Evolutionary conservation across 2,113 vertebrate species (phyloP), one percentile per base, ranked within the genome.

Genomic region (Jaculus jaculus): DNA sequence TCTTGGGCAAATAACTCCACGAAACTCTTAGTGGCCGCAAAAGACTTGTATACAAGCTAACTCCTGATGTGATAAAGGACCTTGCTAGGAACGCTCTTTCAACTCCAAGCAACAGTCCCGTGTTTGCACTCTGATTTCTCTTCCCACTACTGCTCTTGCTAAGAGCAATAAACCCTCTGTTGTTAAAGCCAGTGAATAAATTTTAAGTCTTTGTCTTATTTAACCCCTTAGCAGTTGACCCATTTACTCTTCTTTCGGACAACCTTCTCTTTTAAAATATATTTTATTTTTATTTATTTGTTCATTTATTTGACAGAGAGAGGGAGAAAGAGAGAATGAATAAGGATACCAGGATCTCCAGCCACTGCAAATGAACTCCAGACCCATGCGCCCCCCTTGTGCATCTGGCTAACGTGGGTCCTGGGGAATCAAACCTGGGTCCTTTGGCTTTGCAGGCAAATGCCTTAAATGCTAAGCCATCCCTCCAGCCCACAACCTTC

Each of bases 181-280:
- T 89, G 79, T 71, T 78, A 54, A 54, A 90, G 34, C 18, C 58
- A 37, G 21, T 84, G 47, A 54, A 10, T 65, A 54, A 47, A 58
- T 30, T 80, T 89, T 72, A 61, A 75, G 21, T 69, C n/a, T 13
- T 84, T 63, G 42, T 90, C 37, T 94, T 83, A 84, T 63, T 89
- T 84, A 81, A 84, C 10, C 60, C 88, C 34, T 85, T 85, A 89
- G n/a, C 65, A 30, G 66, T 85, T 89, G 69, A 78, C 10, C 21
- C n/a, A 78, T 17, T 39, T 68, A 77, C 47, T 47, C 2, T 17
- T 24, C 18, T 60, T 91, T 32, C 54, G 79, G n/a, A 17, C 79
- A 84, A 77, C 75, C 13, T 68, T 6, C 12, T 85, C 65, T 60
- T 78, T 73, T 71, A n/a, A n/a, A n/a, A n/a, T n/a, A n/a, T n/a